Evolutionary conservation across 2,113 vertebrate species (phyloP).

Genomic region (Pseudopipra pipra): DNA sequence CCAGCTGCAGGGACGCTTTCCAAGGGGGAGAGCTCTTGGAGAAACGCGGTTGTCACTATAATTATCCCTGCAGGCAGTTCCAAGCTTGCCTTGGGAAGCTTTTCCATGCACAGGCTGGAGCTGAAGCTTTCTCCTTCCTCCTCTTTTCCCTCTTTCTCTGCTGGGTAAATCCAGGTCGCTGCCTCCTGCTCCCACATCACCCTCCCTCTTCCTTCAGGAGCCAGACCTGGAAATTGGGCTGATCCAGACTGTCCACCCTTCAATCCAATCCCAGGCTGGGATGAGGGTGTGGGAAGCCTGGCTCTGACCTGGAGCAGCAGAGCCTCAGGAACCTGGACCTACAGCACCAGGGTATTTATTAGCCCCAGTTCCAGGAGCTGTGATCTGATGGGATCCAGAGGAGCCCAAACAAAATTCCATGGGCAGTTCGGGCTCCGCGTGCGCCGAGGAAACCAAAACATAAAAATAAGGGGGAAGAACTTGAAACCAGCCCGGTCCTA

Average conservation of each 20-base stretch:
- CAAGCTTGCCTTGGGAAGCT: background rate
- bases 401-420: background rate
- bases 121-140: background rate
- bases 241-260: background rate
- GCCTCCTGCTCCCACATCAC: background rate
- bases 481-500: background rate
- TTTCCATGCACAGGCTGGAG: background rate
- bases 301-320: background rate
- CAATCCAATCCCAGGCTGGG: background rate
- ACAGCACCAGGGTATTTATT: background rate
- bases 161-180: background rate
- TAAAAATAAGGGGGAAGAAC: background rate
- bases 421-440: background rate
- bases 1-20: background rate
- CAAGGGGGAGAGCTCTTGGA: rapidly evolving
- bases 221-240: background rate
- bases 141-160: rapidly evolving
- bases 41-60: rapidly evolving
- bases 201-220: background rate
- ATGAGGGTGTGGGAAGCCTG: background rate
- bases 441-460: background rate
- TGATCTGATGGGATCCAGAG: background rate
- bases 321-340: rapidly evolving
- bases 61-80: background rate
- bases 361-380: background rate